phyloP scores from a whole-genome alignment of 2,113 vertebrate species.

The Nibea albiflora region DNA sequence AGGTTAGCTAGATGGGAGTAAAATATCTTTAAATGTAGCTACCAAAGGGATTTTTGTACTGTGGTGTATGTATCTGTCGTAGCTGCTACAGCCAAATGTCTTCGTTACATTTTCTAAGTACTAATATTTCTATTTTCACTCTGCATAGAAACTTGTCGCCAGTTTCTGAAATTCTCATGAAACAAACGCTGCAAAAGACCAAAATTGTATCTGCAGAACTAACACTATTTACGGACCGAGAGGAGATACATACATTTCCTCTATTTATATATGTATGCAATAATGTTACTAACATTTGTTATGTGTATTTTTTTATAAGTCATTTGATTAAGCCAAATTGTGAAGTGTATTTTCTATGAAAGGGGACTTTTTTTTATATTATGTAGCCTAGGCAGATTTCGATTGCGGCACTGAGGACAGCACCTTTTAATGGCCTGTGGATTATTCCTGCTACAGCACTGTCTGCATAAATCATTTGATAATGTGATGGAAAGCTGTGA shows the following conservation, averaged over 20 bases:
- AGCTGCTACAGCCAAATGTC: slow-evolving; percentile 70
- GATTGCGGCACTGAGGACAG: neutral
- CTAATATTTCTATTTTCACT: slow-evolving; percentile 44
- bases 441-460: slow-evolving; percentile 45
- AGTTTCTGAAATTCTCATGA: slow-evolving; percentile 22
- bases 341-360: slow-evolving; percentile 60
- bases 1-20: slow-evolving; percentile 48
- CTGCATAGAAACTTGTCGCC: neutral
- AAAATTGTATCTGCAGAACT: slow-evolving; percentile 42
- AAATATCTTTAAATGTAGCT: slow-evolving; percentile 50
- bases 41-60: slow-evolving; percentile 58
- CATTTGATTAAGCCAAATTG: slow-evolving; percentile 54
- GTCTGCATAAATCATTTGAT: slow-evolving; percentile 53
- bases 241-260: neutral
- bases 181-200: slow-evolving; percentile 22
- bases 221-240: slow-evolving; percentile 53
- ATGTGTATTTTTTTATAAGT: slow-evolving; percentile 14
- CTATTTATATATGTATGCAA: slow-evolving; percentile 56
- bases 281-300: slow-evolving; percentile 64
- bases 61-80: slow-evolving; percentile 39
- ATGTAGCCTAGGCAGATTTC: slow-evolving; percentile 6
- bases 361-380: slow-evolving; percentile 38
- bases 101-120: slow-evolving; percentile 56
- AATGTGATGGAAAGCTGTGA: slow-evolving; percentile 56
- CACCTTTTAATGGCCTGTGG: slow-evolving; percentile 40